Conservation (phyloP, 2,888 invertebrate genomes). For the Oxyteleia sp. region DNA sequence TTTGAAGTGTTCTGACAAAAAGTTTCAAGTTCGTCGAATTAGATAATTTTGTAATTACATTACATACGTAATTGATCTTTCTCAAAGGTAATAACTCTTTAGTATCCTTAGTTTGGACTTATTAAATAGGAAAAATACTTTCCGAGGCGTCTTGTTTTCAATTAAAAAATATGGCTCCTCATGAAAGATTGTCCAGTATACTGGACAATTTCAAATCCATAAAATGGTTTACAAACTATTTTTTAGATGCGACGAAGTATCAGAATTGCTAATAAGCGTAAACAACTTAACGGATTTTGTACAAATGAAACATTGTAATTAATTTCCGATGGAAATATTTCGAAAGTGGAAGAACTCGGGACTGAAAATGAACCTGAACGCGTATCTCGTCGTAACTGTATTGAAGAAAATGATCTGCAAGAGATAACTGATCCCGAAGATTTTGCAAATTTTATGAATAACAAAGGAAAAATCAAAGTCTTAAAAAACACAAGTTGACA, state of each 20-base stretch:
- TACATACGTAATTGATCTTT: conserved; percentile 18
- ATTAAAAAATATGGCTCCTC: conserved; percentile 2
- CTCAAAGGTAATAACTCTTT: conserved; percentile 6
- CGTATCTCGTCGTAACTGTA: not conserved
- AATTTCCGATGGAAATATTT: conserved; percentile 15
- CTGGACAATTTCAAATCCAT: conserved; percentile 2
- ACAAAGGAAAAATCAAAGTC: conserved; percentile 2
- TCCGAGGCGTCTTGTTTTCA: not conserved
- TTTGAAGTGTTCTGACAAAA: conserved; percentile 12
- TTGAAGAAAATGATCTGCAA: conserved; percentile 4
- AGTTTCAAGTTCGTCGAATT: conserved; percentile 11
- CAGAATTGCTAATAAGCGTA: conserved; percentile 2
- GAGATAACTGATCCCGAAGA: not conserved
- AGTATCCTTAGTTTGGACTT: conserved; percentile 1
- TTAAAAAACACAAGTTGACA: conserved; percentile 14
- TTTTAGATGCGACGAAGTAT: conserved; percentile 5
- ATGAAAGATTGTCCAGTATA: conserved; percentile 16
- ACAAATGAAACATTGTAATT: conserved; percentile 1
- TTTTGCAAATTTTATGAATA: not conserved
- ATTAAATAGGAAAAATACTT: conserved; percentile 1
- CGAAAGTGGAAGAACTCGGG: conserved; percentile 10
- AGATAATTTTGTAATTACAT: conserved; percentile 12
- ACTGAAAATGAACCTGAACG: conserved; percentile 15
- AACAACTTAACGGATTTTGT: not conserved
- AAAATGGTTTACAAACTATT: conserved; percentile 2